Evolutionary conservation across 2,113 vertebrate genomes (phyloP).

Genomic region (Corythoichthys intestinalis): DNA sequence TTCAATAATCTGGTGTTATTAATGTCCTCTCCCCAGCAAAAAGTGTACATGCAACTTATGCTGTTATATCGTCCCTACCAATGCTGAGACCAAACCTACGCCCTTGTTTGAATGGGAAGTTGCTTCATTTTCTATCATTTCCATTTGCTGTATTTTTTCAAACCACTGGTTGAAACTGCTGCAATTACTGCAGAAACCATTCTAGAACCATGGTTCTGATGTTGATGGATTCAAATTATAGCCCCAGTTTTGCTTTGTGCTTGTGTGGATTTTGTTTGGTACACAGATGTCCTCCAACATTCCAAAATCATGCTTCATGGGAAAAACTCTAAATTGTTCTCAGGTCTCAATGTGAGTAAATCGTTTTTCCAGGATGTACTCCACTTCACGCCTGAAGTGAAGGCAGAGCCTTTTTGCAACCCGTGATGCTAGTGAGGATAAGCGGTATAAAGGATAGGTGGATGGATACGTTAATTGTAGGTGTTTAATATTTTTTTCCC

Average conservation of each 20-base stretch:
- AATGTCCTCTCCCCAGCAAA: no score
- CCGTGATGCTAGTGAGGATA: neutral
- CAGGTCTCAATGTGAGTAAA: neutral
- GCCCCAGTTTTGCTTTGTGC: neutral
- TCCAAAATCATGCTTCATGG: neutral
- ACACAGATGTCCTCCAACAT: no score
- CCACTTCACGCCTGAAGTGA: neutral
- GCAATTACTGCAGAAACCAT: neutral
- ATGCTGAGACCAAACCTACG: no score
- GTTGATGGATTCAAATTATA: neutral
- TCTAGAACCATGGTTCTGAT: neutral
- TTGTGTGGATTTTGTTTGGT: neutral
- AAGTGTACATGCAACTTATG: no score
- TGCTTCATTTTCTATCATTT: neutral
- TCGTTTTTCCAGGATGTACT: neutral
- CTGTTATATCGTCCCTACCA: no score
- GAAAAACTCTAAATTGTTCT: neutral
- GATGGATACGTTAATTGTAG: neutral
- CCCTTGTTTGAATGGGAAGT: neutral
- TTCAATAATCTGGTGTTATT: no score
- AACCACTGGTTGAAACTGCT: neutral
- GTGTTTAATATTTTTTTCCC: neutral
- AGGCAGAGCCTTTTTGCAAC: neutral
- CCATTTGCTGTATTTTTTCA: neutral
- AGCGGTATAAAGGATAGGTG: neutral